Conservation (phyloP, 1,140 invertebrate species). For the Maniola jurtina region DNA sequence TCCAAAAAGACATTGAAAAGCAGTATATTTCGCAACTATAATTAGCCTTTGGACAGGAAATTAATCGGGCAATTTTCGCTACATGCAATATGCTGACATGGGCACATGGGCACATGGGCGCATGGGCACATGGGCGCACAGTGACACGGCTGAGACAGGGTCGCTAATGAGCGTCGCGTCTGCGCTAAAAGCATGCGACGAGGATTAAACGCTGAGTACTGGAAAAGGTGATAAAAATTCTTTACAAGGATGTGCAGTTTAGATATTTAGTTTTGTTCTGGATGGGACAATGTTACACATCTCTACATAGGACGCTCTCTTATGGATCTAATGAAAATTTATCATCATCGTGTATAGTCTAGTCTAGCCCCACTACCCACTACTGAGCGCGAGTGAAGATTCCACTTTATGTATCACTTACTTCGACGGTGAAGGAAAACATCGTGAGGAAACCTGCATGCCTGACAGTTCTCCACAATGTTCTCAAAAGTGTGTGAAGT, state of each 20-base stretch:
- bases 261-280: neutral
- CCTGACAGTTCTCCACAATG: too few relatives aligned
- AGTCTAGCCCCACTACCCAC: too few relatives aligned
- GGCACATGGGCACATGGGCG: too few relatives aligned
- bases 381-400: too few relatives aligned
- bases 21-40: conserved; percentile 12
- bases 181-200: conserved; percentile 19
- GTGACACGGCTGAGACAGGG: neutral
- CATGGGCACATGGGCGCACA: too few relatives aligned
- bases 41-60: neutral
- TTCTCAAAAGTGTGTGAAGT: too few relatives aligned
- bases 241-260: neutral
- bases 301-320: too few relatives aligned
- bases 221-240: conserved; percentile 12
- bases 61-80: conserved; percentile 19
- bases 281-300: neutral
- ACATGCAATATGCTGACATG: neutral
- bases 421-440: too few relatives aligned
- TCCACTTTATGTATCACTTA: too few relatives aligned
- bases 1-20: neutral
- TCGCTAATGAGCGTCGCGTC: conserved; percentile 13
- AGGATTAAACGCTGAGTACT: conserved; percentile 18
- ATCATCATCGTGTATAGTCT: too few relatives aligned
- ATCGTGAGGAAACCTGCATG: too few relatives aligned
- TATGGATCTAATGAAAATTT: too few relatives aligned